Evolutionary conservation across 2,888 invertebrate species (phyloP).

Genomic region (Lagria hirta): DNA sequence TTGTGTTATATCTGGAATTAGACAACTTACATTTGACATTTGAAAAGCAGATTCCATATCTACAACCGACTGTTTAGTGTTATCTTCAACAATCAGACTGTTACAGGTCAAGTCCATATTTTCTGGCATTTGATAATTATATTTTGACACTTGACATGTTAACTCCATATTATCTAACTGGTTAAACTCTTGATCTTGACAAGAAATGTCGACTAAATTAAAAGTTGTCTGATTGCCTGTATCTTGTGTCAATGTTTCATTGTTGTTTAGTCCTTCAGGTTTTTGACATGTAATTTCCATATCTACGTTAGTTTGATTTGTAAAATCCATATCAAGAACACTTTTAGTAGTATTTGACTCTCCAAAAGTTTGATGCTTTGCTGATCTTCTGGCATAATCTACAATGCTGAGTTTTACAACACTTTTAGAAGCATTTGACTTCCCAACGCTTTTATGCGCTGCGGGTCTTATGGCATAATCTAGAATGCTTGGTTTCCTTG

Average conservation of each 20-base stretch:
- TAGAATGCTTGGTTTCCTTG: too few relatives aligned
- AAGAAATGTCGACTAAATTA: background rate
- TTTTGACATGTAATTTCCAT: constrained; percentile 24
- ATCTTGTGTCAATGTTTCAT: background rate
- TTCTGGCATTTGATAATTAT: background rate
- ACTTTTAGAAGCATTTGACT: too few relatives aligned
- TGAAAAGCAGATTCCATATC: constrained; percentile 4
- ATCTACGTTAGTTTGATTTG: constrained; percentile 6
- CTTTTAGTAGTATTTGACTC: constrained; percentile 4
- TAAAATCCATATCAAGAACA: constrained; percentile 13
- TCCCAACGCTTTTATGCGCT: too few relatives aligned
- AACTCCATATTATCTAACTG: constrained; percentile 11
- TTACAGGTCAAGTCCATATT: constrained; percentile 25
- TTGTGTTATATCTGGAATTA: background rate
- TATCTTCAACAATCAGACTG: constrained; percentile 4
- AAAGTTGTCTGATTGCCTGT: background rate
- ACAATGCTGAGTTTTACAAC: constrained; percentile 3
- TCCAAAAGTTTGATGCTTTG: too few relatives aligned
- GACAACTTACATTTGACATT: background rate
- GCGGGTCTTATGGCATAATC: too few relatives aligned
- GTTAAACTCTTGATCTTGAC: background rate
- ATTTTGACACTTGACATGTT: constrained; percentile 1
- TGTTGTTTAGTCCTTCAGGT: background rate
- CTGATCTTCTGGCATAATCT: constrained; percentile 5
- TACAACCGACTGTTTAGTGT: too few relatives aligned